phyloP scores from a whole-genome alignment of 1,140 invertebrate genomes.

The Trichonephila inaurata region DNA sequence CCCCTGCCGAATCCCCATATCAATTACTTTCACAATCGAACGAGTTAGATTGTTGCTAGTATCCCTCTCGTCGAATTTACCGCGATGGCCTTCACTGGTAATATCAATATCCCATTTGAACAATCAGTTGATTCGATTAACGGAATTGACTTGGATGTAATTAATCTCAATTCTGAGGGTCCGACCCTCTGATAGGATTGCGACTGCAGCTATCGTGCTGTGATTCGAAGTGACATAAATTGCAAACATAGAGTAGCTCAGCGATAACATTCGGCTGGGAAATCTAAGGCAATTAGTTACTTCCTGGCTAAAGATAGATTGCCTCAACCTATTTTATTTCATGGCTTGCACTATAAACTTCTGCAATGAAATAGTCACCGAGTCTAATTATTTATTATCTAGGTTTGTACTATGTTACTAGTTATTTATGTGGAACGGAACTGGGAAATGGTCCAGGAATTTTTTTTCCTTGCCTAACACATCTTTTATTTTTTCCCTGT shows the following conservation, averaged over 20 bases:
- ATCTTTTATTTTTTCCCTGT: too few relatives aligned
- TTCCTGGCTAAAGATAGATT: neutral
- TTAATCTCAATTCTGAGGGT: conserved; percentile 48
- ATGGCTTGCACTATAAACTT: too few relatives aligned
- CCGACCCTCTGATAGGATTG: neutral
- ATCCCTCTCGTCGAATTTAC: conserved; percentile 6
- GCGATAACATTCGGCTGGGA: conserved; percentile 6
- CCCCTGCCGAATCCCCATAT: neutral
- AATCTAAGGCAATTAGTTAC: conserved; percentile 31
- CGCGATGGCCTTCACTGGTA: conserved; percentile 27
- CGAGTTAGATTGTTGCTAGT: neutral
- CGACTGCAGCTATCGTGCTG: neutral
- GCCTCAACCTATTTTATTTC: neutral
- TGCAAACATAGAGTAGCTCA: conserved; percentile 30
- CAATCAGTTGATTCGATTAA: conserved; percentile 56
- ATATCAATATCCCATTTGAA: conserved; percentile 45
- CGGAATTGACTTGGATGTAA: conserved; percentile 34
- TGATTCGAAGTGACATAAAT: conserved; percentile 41
- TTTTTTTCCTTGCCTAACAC: too few relatives aligned
- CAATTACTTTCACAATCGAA: neutral
- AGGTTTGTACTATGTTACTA: too few relatives aligned
- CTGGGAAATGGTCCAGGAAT: too few relatives aligned
- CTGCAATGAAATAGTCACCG: too few relatives aligned
- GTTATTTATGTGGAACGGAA: too few relatives aligned
- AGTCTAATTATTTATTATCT: too few relatives aligned